Percentiles rank a stretch among this genome's conserved stretches.
phyloP scores from a whole-genome alignment of 1,140 invertebrate species.

The Fragariocoptes setiger region DNA sequence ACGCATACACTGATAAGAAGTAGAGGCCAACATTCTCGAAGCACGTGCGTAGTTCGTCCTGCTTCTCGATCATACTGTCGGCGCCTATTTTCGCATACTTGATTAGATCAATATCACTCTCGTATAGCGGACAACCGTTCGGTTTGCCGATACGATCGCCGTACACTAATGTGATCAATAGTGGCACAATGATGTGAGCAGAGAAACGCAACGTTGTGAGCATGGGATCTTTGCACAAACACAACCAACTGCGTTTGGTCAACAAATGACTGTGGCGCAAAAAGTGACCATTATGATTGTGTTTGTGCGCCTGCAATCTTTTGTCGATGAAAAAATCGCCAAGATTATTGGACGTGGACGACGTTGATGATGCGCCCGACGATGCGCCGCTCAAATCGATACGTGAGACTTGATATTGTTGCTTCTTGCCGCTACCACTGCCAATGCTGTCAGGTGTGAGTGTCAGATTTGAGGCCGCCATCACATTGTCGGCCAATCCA shows the following conservation, averaged over 20 bases:
- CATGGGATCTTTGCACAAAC: slow-evolving; percentile 5
- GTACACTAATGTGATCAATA: slow-evolving; percentile 4
- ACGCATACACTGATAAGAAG: slow-evolving; percentile 74
- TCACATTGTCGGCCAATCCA: not conserved
- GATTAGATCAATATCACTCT: not conserved
- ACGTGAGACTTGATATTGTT: not conserved
- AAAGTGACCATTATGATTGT: not conserved
- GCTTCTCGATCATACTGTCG: not conserved
- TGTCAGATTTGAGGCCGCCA: not conserved
- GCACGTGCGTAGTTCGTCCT: slow-evolving; percentile 1
- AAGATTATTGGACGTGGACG: not conserved
- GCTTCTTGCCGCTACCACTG: not conserved
- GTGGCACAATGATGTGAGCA: slow-evolving; percentile 1
- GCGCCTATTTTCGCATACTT: not conserved
- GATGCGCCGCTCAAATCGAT: not conserved
- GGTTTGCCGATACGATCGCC: slow-evolving; percentile 6
- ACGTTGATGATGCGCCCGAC: not conserved
- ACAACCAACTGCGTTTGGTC: not conserved
- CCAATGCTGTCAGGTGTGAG: not conserved
- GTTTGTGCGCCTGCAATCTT: not conserved
- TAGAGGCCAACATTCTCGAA: slow-evolving; percentile 47
- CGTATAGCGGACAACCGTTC: slow-evolving; percentile 5
- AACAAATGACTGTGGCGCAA: not conserved
- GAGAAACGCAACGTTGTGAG: slow-evolving; percentile 3
- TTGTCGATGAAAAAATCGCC: not conserved